A percentile compares a stretch with the other conserved stretches of the same genome.
phyloP scores from a whole-genome alignment of 1,140 invertebrate genomes.

The Muscidifurax raptorellus region DNA sequence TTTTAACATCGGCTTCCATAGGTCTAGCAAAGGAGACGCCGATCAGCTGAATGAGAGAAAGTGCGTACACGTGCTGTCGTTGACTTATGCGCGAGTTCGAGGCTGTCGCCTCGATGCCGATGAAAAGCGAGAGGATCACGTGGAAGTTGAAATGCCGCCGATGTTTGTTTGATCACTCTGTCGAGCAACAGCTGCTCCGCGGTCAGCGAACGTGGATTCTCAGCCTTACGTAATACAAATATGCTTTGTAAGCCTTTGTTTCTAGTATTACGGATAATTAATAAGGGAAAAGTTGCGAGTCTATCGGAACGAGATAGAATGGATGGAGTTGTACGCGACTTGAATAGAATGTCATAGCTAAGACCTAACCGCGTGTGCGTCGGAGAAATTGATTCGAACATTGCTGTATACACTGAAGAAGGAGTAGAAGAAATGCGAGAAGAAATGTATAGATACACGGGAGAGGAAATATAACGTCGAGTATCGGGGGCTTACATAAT shows the following conservation, averaged over 20 bases:
- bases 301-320: background rate
- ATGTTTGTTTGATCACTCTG: background rate
- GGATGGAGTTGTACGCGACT: background rate
- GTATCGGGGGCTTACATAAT: background rate
- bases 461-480: background rate
- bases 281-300: background rate
- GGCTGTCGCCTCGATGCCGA: background rate
- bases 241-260: background rate
- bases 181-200: background rate
- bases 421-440: too few species aligned
- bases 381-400: background rate
- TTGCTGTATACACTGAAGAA: background rate
- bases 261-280: background rate
- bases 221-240: background rate
- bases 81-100: background rate
- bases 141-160: too few species aligned
- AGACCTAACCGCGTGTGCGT: background rate
- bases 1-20: background rate
- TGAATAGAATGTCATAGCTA: background rate
- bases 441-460: background rate
- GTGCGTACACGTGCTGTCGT: background rate
- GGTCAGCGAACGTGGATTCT: background rate
- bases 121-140: slow-evolving; percentile 23
- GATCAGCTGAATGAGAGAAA: background rate
- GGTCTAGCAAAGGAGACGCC: too few species aligned